Conservation (phyloP, 2,888 invertebrate species). For the Ptychoptera albimana region DNA sequence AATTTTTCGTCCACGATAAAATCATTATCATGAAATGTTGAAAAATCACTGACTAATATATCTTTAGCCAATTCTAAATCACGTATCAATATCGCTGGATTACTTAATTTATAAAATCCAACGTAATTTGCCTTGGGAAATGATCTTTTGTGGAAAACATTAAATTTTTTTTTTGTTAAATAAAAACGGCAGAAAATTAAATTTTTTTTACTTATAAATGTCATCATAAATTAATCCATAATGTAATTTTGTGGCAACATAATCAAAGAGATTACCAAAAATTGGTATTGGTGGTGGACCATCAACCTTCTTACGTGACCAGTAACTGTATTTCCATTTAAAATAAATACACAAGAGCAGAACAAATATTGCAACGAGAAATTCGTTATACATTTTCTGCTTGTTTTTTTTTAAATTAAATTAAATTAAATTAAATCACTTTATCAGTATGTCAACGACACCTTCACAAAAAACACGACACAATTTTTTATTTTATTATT, state of each 20-base stretch:
- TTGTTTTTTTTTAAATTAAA: not conserved
- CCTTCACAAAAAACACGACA: not conserved
- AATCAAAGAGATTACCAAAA: not conserved
- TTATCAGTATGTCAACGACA: not conserved
- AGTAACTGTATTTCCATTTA: not conserved
- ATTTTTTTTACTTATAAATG: not conserved
- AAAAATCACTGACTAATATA: constrained; percentile 8
- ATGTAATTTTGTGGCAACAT: not conserved
- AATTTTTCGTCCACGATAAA: constrained; percentile 7
- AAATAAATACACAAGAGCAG: not conserved
- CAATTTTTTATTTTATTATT: too few relatives aligned
- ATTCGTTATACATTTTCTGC: constrained; percentile 2
- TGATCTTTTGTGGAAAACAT: constrained; percentile 4
- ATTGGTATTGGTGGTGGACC: not conserved
- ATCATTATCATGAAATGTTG: constrained; percentile 6
- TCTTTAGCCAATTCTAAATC: constrained; percentile 9
- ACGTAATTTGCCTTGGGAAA: constrained; percentile 9
- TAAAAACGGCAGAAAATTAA: not conserved
- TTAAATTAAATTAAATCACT: not conserved
- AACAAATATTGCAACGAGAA: not conserved
- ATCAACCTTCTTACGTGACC: not conserved
- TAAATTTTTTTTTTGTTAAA: too few relatives aligned
- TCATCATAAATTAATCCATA: not conserved
- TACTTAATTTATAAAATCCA: constrained; percentile 10
- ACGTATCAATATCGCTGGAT: constrained; percentile 9